Evolutionary conservation across 2,797 vertebrate genomes (phyloP).

Genomic region (Sphenodon punctatus): DNA sequence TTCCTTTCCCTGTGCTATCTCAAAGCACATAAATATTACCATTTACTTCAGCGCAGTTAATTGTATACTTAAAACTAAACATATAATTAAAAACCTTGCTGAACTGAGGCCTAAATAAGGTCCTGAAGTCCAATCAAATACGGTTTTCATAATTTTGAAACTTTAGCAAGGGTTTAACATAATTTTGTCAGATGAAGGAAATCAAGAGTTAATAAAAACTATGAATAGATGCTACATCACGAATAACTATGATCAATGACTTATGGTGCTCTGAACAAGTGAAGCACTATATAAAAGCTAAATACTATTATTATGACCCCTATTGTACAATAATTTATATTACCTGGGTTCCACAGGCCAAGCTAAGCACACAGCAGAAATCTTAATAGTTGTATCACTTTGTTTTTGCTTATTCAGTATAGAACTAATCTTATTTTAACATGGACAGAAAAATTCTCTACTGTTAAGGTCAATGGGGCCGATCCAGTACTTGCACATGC

Average conservation of each 20-base stretch:
- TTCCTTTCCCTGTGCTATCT: too few relatives aligned
- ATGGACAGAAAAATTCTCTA: too few relatives aligned
- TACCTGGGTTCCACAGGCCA: not conserved
- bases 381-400: not conserved
- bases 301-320: not conserved
- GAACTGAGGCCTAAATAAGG: not conserved
- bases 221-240: not conserved
- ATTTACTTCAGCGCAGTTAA: not conserved
- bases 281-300: not conserved
- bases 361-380: not conserved
- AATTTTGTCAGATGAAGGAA: not conserved
- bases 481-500: too few relatives aligned
- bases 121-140: too few relatives aligned
- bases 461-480: too few relatives aligned
- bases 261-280: not conserved
- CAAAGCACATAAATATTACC: too few relatives aligned
- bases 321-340: fast-evolving
- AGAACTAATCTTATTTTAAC: not conserved
- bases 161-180: not conserved
- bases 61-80: not conserved
- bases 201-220: not conserved
- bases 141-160: too few relatives aligned
- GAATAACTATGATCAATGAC: not conserved
- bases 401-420: not conserved
- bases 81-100: not conserved